Base-by-base conservation (phyloP, 2,113 vertebrate genomes). In the Cyanoramphus novaezelandiae region DNA sequence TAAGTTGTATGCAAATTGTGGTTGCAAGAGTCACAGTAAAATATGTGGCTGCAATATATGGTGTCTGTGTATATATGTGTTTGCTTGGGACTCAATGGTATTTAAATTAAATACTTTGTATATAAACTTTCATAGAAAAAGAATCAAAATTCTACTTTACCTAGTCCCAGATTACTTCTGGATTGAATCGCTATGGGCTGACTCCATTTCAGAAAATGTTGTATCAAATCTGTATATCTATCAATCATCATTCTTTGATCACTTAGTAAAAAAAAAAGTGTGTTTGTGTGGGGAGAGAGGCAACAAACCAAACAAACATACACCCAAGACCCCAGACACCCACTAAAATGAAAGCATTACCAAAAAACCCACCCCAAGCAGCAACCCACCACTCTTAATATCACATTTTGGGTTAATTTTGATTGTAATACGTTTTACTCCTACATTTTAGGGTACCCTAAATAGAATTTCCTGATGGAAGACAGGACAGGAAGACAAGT, bases 321-420 rank as follows among this genome's bases (percentile, higher is more conserved):
- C 7, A 24, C 25, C 13, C 29, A 44, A 31, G 47, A 18, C 17
- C 2, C 8, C 25, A 41, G 57, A n/a, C 13, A 17, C 11, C 13
- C 31, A 41, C 28, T 20, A 24, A 46, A 28, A 17, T 10, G 29
- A 41, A 88, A 67, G 7, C 46, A 62, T 21, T 75, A 53, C 15
- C 46, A 67, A 88, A 2, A 0, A 23, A 7, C 4, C 0, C 1
- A 6, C 8, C 6, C 27, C 1, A 8, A 49, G 50, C 4, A 50
- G 50, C 4, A 50, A 18, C 11, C 4, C 6, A 71, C 81, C 37
- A 21, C 78, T 80, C 52, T 79, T 49, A 31, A 17, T 59, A 57
- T 25, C 21, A 43, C 46, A 23, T 33, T 86, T 60, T 82, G 6
- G 1, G 6, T 63, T 60, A 13, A 55, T 53, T 82, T 77, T 60